Base-by-base conservation (phyloP, 2,888 invertebrate genomes). In the Nomada lathburiana region DNA sequence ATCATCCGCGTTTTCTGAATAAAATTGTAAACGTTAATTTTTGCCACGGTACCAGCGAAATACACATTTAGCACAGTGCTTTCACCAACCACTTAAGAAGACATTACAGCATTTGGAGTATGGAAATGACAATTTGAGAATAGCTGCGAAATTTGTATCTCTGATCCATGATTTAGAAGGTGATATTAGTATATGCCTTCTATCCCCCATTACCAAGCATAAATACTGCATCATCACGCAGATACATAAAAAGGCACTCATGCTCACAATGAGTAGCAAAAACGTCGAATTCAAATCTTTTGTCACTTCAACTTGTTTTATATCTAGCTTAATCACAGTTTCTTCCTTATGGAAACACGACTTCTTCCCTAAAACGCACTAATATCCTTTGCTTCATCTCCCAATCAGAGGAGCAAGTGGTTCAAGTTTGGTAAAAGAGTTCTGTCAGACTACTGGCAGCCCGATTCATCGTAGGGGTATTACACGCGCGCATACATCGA, bases 31-130 rank as follows among this genome's bases (percentile, higher is more conserved):
- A 59, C 36, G 74, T 11, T 18, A 18, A 73, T 55, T 26, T 42
- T 23, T 13, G 13, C 7, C n/a, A 3, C 9, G 0, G 2, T 5
- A 18, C 11, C 18, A 47, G 9, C 18, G 23, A 23, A 23, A 13
- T 18, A 10, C 29, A 23, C 11, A 44, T 9, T 36, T 0, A 4
- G 7, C 29, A 3, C 1, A 7, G 4, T 23, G 13, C 77, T 11
- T 71, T 13, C 52, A 80, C 78, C 18, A 65, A 86, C 89, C 85
- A 76, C 87, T 89, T 23, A 91, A 52, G 67, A 84, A 87, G 23
- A 92, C 81, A 72, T 91, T 92, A 73, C 89, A 90, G 42, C 92
- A 92, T 20, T 26, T 72, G 0, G 91, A 88, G 1, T 42, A 71
- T 0, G 85, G 71, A 20, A 89, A 90, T 5, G 92, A 89, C 2